Percentiles rank a stretch among this genome's conserved stretches.
These are phyloP conservation scores for Cabera pusaria DNA, from an alignment of 2,888 invertebrate genomes.

Conservation along the genomic window DNA sequence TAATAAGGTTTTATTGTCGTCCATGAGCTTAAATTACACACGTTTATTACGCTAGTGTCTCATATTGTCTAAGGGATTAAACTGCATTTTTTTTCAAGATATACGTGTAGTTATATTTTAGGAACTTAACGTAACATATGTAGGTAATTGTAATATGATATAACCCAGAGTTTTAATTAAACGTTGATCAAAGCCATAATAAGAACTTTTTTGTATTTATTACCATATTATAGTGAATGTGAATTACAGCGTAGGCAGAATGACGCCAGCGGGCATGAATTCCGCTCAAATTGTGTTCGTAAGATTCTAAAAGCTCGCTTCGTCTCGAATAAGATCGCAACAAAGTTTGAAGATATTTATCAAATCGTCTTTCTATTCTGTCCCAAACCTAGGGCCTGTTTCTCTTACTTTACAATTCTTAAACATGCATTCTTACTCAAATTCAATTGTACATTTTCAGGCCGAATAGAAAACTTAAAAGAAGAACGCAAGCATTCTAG, in stretches of 20 bases:
- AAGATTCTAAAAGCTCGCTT: constrained; percentile 59
- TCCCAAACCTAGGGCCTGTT: constrained; percentile 32
- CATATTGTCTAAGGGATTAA: constrained; percentile 2
- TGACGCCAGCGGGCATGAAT: constrained; percentile 54
- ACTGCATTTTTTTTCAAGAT: no score
- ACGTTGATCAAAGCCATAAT: no score
- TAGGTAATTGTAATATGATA: no score
- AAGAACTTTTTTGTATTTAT: no score
- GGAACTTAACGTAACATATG: no score
- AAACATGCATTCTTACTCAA: neutral
- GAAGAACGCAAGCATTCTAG: no score
- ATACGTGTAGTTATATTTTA: no score
- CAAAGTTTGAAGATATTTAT: constrained; percentile 70
- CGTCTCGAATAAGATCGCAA: constrained; percentile 48
- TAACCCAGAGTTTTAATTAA: no score
- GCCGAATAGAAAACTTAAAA: no score
- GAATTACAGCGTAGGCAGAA: constrained; percentile 10
- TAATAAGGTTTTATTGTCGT: constrained; percentile 39
- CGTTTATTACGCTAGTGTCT: constrained; percentile 23
- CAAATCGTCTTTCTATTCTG: constrained; percentile 60
- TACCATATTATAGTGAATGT: no score
- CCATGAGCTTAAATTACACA: constrained; percentile 16
- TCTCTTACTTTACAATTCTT: constrained; percentile 1
- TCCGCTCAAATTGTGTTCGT: constrained; percentile 57
- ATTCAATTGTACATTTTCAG: no score